A percentile compares a stretch with the other conserved stretches of the same genome.
These are phyloP conservation scores for Bilobella aurantiaca DNA, from an alignment of 1,140 invertebrate species.

Conservation along the genomic window DNA sequence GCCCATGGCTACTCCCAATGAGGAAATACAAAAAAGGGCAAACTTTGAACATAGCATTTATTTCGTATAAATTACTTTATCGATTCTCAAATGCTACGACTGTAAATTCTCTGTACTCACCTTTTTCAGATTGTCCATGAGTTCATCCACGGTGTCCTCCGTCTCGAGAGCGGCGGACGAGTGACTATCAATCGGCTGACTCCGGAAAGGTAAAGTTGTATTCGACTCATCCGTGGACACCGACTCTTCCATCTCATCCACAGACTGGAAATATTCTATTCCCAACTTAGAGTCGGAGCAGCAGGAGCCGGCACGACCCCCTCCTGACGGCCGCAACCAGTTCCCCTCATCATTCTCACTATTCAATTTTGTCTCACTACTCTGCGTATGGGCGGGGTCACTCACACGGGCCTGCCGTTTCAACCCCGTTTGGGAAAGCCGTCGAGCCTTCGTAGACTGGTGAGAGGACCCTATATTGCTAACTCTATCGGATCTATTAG, in stretches of 20 bases:
- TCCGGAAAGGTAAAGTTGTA: neutral
- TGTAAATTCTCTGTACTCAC: too few species aligned
- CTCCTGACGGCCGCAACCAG: neutral
- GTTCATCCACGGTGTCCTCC: too few species aligned
- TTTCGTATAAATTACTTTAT: too few species aligned
- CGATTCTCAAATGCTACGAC: too few species aligned
- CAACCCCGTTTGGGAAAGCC: slow-evolving; percentile 21
- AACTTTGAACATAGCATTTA: too few species aligned
- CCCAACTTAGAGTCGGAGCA: slow-evolving; percentile 71
- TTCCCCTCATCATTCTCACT: neutral
- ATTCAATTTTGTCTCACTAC: neutral
- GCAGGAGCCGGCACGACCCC: slow-evolving; percentile 20
- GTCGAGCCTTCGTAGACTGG: slow-evolving; percentile 17
- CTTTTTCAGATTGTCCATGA: too few species aligned
- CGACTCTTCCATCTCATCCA: slow-evolving; percentile 34
- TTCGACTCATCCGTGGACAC: too few species aligned
- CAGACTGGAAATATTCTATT: slow-evolving; percentile 52
- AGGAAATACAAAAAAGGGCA: neutral
- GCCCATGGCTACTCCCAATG: neutral
- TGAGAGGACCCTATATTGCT: slow-evolving; percentile 19
- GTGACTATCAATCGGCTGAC: too few species aligned
- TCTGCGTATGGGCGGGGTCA: too few species aligned
- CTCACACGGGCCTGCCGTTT: slow-evolving; percentile 16
- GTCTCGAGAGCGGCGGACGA: too few species aligned
- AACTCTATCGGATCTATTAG: slow-evolving; percentile 22